Evolutionary conservation across 2,888 invertebrate species (phyloP), one percentile per base, ranked within the genome.

Genomic region (Timema cristinae): DNA sequence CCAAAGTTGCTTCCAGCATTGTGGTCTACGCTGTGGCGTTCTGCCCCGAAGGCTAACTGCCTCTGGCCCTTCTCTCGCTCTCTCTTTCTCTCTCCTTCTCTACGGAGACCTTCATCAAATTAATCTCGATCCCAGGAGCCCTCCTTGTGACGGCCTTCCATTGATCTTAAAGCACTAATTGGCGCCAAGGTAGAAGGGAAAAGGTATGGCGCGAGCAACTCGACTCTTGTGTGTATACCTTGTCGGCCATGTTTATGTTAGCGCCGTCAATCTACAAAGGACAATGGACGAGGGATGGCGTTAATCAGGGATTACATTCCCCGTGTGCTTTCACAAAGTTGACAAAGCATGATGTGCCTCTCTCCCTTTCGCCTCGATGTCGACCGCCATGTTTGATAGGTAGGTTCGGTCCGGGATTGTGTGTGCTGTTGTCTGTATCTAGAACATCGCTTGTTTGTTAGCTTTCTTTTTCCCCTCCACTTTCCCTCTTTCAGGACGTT

Each of bases 131-230:
- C 73, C 70, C 72, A n/a, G 54, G 72, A 72, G 71, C 59, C 71
- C 59, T 69, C 69, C 59, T 50, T 63, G 66, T 69, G 71, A 73
- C 69, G 69, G 68, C 67, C 51, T 32, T 50, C 71, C 73, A 71
- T 73, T 73, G 73, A 73, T 73, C 73, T 73, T 71, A 67, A 48
- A 32, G 32, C 59, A 70, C 73, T 73, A 73, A 73, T 73, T 73
- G 73, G 73, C 70, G 67, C 56, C 73, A 71, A 71, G 71, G 73
- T 71, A 69, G 71, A 52, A 66, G 59, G 32, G 32, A 32, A 32
- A 32, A 32, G 32, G 32, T 32, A 59, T 16, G 59, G 59, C n/a
- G 15, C 8, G 15, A 5, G 59, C 59, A 5, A 9, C 59, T n/a
- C 16, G 5, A 32, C 32, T 15, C 32, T 15, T 59, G 59, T 13